Evolutionary conservation across 2,797 vertebrate species (phyloP), one percentile per base, ranked within the genome.

Genomic region (Ctenopoma multispine): DNA sequence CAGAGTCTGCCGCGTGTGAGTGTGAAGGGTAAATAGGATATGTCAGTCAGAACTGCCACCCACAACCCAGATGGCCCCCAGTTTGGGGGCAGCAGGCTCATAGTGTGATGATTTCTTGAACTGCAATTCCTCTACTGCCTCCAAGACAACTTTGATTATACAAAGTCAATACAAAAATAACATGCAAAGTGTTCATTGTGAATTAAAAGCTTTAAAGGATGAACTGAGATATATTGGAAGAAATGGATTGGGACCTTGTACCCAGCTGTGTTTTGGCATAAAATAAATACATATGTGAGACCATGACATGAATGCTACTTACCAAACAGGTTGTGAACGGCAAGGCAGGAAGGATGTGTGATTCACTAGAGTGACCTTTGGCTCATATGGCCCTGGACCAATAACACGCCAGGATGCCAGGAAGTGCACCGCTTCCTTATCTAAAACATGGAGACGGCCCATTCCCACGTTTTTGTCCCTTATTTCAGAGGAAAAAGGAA

Each of bases 361-460:
- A 75, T 65, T 58, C 80, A 38, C 78, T 34, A n/a, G n/a, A 54
- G 18, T 48, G 82, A 91, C 79, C 86, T 85, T 53, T 40, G 55
- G 77, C 81, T 85, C 69, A 73, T 4, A 70, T 78, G 75, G 75
- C 63, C 67, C 57, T 14, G 47, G 77, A 69, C 79, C 83, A 82
- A 50, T 46, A 70, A 57, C 58, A 70, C 14, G 2, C 57, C 58
- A 71, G 61, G 80, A 79, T 82, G 82, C 46, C 73, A 84, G 90
- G 87, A 89, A 88, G 79, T 84, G 69, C 67, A 53, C 43, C 9
- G 20, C 71, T 83, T 85, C 74, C 87, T 92, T 84, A 89, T 87
- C 84, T 55, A 69, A 64, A 55, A 65, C 72, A 61, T 9, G 18
- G 79, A 85, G 69, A 75, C 61, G 0, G 63, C 38, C 68, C 59